Evolutionary conservation across 2,113 vertebrate genomes (phyloP).

Genomic region (Lanius ludovicianus): DNA sequence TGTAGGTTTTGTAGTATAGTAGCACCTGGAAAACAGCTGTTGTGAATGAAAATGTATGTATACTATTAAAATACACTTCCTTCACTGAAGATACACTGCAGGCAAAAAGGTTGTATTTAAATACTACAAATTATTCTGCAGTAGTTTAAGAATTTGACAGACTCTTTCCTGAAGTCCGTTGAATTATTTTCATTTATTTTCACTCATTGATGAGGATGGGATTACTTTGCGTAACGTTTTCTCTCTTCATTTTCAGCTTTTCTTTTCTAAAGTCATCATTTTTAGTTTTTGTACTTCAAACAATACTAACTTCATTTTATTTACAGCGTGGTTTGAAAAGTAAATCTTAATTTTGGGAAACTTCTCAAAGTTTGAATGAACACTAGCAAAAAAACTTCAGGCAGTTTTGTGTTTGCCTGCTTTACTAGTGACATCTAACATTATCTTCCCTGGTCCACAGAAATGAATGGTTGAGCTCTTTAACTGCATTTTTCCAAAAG

Average conservation of each 20-base stretch:
- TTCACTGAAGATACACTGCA: neutral
- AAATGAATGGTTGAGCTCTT: neutral
- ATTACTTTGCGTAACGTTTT: neutral
- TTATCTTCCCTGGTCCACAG: neutral
- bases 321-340: neutral
- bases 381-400: neutral
- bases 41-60: neutral
- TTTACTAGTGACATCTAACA: neutral
- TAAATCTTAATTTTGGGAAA: neutral
- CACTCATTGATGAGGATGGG: neutral
- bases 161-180: neutral
- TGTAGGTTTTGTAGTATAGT: neutral
- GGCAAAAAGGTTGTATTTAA: neutral
- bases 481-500: neutral
- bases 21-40: neutral
- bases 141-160: neutral
- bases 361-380: neutral
- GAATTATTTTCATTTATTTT: neutral
- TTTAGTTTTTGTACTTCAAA: neutral
- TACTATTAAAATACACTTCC: neutral
- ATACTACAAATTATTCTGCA: neutral
- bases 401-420: neutral
- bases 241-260: neutral
- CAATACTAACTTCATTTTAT: neutral
- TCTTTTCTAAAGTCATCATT: neutral